Evolutionary conservation across 2,113 vertebrate species (phyloP).

Genomic region (Poecile atricapillus): DNA sequence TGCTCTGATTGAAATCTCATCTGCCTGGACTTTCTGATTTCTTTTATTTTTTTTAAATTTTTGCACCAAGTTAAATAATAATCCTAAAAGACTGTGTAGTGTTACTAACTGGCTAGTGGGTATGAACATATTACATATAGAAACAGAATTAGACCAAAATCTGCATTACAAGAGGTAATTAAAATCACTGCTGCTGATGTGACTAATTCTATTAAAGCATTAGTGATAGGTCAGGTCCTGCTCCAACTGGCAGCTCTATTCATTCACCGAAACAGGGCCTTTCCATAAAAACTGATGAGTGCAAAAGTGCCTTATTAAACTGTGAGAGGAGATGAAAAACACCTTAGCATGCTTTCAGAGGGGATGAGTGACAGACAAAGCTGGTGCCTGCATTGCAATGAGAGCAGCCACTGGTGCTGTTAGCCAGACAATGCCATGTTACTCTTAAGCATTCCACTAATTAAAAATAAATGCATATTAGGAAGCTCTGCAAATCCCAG

Average conservation of each 20-base stretch:
- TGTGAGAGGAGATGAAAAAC: not conserved
- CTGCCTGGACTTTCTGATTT: not conserved
- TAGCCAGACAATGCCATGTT: not conserved
- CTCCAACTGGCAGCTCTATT: not conserved
- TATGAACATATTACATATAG: not conserved
- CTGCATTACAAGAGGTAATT: not conserved
- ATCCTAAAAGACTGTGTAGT: not conserved
- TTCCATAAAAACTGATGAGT: not conserved
- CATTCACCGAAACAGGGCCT: fast-evolving
- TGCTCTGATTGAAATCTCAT: not conserved
- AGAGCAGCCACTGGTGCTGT: not conserved
- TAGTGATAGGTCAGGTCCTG: not conserved
- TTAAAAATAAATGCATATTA: not conserved
- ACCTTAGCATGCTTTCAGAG: not conserved
- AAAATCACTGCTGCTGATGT: not conserved
- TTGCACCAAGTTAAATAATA: not conserved
- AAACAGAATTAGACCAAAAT: not conserved
- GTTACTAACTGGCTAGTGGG: not conserved
- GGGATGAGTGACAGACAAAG: not conserved
- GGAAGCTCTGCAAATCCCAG: not conserved
- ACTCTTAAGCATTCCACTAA: not conserved
- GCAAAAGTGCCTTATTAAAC: not conserved
- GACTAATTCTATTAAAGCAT: not conserved
- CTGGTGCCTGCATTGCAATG: not conserved
- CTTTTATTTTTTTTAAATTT: not conserved